phyloP scores from a whole-genome alignment of 2,888 invertebrate genomes.

The Apoda limacodes region DNA sequence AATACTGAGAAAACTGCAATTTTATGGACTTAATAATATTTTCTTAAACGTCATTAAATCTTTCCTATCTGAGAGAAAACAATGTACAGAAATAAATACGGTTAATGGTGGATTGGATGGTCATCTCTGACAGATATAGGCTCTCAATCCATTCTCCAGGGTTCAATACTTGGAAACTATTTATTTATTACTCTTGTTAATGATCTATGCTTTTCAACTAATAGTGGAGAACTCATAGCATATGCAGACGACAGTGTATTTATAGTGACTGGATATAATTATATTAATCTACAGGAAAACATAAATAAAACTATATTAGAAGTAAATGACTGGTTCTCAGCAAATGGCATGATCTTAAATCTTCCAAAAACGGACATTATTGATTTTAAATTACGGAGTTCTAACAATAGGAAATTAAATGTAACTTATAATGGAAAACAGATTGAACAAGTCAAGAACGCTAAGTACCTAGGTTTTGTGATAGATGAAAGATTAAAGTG shows the following conservation, averaged over 20 bases:
- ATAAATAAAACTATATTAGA: no score
- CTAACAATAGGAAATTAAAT: no score
- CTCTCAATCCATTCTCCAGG: not conserved
- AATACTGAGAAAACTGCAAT: not conserved
- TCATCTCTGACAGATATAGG: not conserved
- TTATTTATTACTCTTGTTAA: not conserved
- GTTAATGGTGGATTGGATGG: not conserved
- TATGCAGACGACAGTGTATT: not conserved
- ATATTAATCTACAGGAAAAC: not conserved
- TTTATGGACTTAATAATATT: not conserved
- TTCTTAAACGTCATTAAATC: not conserved
- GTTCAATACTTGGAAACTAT: conserved; percentile 1
- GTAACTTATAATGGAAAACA: not conserved
- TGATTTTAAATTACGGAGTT: not conserved
- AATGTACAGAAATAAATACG: no score
- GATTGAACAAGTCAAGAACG: not conserved
- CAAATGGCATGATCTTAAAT: not conserved
- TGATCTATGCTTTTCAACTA: not conserved
- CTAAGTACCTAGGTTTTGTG: not conserved
- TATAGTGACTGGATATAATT: not conserved
- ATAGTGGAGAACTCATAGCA: not conserved
- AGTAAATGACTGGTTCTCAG: not conserved
- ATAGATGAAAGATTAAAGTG: not conserved
- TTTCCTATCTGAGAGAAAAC: not conserved
- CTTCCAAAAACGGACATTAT: not conserved